These are phyloP conservation scores for Achatina immaculata DNA, from an alignment of 1,140 invertebrate species.

Conservation along the genomic window DNA sequence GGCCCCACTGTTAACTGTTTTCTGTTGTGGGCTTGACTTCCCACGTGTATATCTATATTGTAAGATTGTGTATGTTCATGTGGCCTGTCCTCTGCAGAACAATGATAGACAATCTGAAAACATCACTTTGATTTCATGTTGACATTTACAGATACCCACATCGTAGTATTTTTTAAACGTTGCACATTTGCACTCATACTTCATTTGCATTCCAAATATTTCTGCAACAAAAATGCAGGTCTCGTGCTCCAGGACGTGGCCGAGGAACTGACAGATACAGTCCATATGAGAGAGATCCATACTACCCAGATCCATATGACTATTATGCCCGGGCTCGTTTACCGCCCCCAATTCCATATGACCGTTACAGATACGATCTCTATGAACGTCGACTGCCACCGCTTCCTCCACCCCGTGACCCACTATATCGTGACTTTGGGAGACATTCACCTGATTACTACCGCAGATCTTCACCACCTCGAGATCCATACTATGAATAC, in stretches of 20 bases:
- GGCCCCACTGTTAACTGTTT: too few relatives aligned
- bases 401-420: neutral
- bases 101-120: too few relatives aligned
- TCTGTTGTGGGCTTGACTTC: too few relatives aligned
- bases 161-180: too few relatives aligned
- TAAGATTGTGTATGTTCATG: too few relatives aligned
- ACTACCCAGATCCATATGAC: slow-evolving; percentile 36
- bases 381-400: slow-evolving; percentile 28
- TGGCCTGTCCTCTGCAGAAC: too few relatives aligned
- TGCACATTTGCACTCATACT: too few relatives aligned
- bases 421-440: slow-evolving; percentile 28
- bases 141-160: too few relatives aligned
- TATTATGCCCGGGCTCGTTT: slow-evolving; percentile 26
- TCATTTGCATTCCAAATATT: too few relatives aligned
- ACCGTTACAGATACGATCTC: slow-evolving; percentile 28
- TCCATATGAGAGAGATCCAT: slow-evolving; percentile 18
- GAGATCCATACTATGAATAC: slow-evolving; percentile 41
- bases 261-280: neutral
- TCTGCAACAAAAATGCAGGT: too few relatives aligned
- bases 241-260: slow-evolving; percentile 8
- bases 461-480: slow-evolving; percentile 15
- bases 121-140: too few relatives aligned
- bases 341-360: slow-evolving; percentile 23
- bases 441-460: slow-evolving; percentile 17
- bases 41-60: too few relatives aligned